phyloP scores from a whole-genome alignment of 2,113 vertebrate genomes.

The Mastomys coucha region DNA sequence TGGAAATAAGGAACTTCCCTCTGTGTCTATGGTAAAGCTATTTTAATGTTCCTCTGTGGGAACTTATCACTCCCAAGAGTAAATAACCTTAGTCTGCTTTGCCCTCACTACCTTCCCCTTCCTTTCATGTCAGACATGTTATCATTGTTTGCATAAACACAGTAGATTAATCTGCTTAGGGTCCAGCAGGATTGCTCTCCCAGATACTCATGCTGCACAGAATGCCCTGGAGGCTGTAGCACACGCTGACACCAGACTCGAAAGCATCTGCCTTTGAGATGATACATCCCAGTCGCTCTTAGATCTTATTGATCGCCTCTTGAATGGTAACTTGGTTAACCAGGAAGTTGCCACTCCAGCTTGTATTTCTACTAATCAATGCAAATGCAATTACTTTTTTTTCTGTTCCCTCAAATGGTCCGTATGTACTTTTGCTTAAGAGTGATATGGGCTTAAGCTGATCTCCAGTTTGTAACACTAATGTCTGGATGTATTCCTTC shows the following conservation, averaged over 20 bases:
- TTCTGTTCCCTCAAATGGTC: background rate
- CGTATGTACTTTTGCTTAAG: background rate
- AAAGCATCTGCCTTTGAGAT: background rate
- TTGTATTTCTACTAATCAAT: background rate
- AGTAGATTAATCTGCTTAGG: background rate
- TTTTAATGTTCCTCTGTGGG: background rate
- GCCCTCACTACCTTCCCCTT: background rate
- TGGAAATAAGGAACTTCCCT: background rate
- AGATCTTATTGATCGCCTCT: background rate
- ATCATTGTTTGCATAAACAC: background rate
- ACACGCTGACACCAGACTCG: fast-evolving
- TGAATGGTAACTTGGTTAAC: background rate
- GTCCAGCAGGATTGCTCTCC: fast-evolving
- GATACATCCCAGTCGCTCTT: background rate
- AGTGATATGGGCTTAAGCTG: background rate
- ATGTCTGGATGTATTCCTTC: background rate
- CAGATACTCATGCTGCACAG: fast-evolving
- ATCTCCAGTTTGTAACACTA: background rate
- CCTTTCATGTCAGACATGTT: background rate
- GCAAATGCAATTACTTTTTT: background rate
- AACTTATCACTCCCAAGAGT: background rate
- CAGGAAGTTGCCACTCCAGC: background rate
- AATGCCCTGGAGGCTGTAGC: background rate
- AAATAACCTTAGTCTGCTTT: background rate
- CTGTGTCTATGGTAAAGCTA: background rate